Evolutionary conservation across 2,797 vertebrate species (phyloP).

Genomic region (Danio choprae): DNA sequence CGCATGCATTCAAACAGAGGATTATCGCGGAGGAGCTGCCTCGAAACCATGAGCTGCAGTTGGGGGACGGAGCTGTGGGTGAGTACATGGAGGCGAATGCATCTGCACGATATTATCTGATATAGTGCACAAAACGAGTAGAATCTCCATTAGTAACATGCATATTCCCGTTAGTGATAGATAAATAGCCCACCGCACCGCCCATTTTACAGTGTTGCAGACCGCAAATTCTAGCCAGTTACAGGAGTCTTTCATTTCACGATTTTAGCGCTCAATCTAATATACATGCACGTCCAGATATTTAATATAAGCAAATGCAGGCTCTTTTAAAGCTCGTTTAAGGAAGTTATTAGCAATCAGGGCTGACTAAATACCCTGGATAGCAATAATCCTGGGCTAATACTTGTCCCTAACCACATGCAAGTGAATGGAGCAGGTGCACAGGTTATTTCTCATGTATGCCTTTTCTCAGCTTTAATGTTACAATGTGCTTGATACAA

Average conservation of each 20-base stretch:
- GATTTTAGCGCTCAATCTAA: background rate
- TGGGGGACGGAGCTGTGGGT: slow-evolving; percentile 84
- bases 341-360: slow-evolving; percentile 27
- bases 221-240: background rate
- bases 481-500: background rate
- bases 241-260: background rate
- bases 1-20: slow-evolving; percentile 64
- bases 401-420: slow-evolving; percentile 39
- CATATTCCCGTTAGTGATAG: slow-evolving; percentile 26
- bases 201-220: slow-evolving; percentile 48
- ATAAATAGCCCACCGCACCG: slow-evolving; percentile 30
- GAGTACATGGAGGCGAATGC: slow-evolving; percentile 54
- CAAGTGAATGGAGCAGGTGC: slow-evolving; percentile 47
- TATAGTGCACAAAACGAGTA: background rate
- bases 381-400: slow-evolving; percentile 51
- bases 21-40: slow-evolving; percentile 62
- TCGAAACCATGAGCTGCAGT: slow-evolving; percentile 74
- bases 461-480: background rate
- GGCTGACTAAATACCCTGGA: slow-evolving; percentile 39
- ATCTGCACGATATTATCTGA: background rate
- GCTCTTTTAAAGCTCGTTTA: background rate
- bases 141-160: slow-evolving; percentile 22
- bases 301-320: background rate
- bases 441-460: slow-evolving; percentile 6
- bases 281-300: background rate